These are phyloP conservation scores for Gavia stellata DNA, from an alignment of 2,113 vertebrate genomes.

Conservation along the genomic window DNA sequence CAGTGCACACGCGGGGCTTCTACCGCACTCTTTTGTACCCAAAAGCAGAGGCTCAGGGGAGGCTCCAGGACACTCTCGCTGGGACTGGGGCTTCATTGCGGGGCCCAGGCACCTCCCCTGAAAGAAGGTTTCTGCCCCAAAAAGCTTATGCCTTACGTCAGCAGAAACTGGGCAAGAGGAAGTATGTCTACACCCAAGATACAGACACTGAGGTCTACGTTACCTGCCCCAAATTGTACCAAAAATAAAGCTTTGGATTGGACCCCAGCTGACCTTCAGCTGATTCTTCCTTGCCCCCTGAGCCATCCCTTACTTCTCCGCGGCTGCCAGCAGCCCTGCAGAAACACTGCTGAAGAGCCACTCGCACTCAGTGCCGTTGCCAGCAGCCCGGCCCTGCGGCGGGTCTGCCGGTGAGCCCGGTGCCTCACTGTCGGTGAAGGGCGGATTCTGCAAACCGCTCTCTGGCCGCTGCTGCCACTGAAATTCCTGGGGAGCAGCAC, in stretches of 20 bases:
- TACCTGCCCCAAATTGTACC: not conserved
- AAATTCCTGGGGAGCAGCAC: not conserved
- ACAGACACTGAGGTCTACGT: fast-evolving
- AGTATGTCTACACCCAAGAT: not conserved
- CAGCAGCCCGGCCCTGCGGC: too few relatives aligned
- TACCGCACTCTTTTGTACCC: not conserved
- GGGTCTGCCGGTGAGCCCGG: not conserved
- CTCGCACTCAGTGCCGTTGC: fast-evolving
- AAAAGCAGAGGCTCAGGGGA: not conserved
- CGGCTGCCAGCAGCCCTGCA: fast-evolving
- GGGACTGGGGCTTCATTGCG: not conserved
- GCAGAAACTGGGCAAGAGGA: not conserved
- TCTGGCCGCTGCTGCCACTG: fast-evolving
- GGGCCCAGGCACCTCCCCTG: too few relatives aligned
- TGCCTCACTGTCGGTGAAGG: fast-evolving
- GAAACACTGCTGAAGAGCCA: not conserved
- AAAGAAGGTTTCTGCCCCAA: not conserved
- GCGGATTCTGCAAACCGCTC: not conserved
- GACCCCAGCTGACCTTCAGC: not conserved
- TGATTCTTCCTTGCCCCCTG: not conserved
- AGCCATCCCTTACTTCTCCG: fast-evolving
- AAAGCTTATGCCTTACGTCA: not conserved
- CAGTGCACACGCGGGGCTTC: fast-evolving
- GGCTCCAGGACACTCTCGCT: too few relatives aligned
- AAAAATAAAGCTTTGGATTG: not conserved